Evolutionary conservation across 1,140 invertebrate species (phyloP).

Genomic region (Drosophila carrolli): DNA sequence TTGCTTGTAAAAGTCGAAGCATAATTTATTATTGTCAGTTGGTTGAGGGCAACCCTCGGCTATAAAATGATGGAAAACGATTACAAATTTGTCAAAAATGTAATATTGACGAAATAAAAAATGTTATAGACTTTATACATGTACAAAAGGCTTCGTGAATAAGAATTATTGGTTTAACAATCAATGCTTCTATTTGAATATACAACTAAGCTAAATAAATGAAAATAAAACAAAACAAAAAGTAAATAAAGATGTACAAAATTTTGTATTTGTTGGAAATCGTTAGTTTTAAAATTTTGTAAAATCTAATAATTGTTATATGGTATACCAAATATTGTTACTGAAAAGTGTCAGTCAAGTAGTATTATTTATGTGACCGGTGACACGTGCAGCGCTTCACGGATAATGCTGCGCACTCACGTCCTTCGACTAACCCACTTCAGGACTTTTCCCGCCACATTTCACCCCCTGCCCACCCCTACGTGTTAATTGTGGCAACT

Average conservation of each 20-base stretch:
- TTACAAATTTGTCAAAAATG: slow-evolving; percentile 58
- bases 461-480: neutral
- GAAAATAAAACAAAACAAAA: too few relatives aligned
- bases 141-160: too few relatives aligned
- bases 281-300: too few relatives aligned
- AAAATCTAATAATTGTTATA: too few relatives aligned
- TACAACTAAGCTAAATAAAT: too few relatives aligned
- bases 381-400: slow-evolving; percentile 59
- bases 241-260: too few relatives aligned
- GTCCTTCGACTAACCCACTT: slow-evolving; percentile 22
- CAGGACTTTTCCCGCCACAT: slow-evolving; percentile 4
- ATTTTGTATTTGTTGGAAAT: too few relatives aligned
- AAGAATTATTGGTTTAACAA: too few relatives aligned
- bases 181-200: too few relatives aligned
- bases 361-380: slow-evolving; percentile 15
- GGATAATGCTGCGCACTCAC: slow-evolving; percentile 57
- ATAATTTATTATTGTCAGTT: slow-evolving; percentile 78
- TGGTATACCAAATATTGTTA: neutral
- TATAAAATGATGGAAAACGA: slow-evolving; percentile 59
- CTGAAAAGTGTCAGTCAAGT: neutral
- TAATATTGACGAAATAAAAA: neutral
- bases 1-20: slow-evolving; percentile 65
- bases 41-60: slow-evolving; percentile 24
- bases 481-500: slow-evolving; percentile 54
- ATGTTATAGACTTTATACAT: too few relatives aligned